A percentile compares a stretch with the other conserved stretches of the same genome.
phyloP scores from a whole-genome alignment of 2,888 invertebrate species.

The Malacosoma neustria region DNA sequence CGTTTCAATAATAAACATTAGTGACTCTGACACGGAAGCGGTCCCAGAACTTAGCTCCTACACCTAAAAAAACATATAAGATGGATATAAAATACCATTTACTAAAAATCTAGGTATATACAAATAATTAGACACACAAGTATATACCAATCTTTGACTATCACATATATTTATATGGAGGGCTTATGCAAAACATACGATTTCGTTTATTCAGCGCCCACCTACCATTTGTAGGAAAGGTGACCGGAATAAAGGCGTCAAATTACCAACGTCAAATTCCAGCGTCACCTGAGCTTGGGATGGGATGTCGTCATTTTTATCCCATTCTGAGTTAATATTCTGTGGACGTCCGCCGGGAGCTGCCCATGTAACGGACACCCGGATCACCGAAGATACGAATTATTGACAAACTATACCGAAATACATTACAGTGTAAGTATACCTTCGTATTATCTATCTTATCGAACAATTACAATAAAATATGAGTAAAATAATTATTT shows the following conservation, averaged over 20 bases:
- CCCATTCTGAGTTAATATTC: constrained; percentile 63
- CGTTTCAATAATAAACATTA: no score
- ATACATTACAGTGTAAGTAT: no score
- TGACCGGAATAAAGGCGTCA: constrained; percentile 64
- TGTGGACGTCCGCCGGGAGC: constrained; percentile 50
- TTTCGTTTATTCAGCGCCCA: constrained; percentile 33
- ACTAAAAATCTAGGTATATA: no score
- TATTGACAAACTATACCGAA: constrained; percentile 17
- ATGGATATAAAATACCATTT: no score
- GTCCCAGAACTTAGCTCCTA: no score
- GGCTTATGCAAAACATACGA: constrained; percentile 40
- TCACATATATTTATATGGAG: constrained; percentile 1
- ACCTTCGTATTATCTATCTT: no score
- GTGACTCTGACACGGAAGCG: no score
- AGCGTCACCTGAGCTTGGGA: constrained; percentile 55
- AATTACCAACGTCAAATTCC: constrained; percentile 64
- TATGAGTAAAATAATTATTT: no score
- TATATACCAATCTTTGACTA: no score
- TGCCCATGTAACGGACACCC: constrained; percentile 50
- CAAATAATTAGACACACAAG: no score
- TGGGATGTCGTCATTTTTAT: constrained; percentile 56
- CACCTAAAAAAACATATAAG: no score
- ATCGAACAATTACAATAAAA: no score
- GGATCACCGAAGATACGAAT: constrained; percentile 42
- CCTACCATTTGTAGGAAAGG: constrained; percentile 45